A percentile compares a stretch with the other conserved stretches of the same genome.
Evolutionary conservation across 2,888 invertebrate genomes (phyloP).

Genomic region (Andricus curvator): DNA sequence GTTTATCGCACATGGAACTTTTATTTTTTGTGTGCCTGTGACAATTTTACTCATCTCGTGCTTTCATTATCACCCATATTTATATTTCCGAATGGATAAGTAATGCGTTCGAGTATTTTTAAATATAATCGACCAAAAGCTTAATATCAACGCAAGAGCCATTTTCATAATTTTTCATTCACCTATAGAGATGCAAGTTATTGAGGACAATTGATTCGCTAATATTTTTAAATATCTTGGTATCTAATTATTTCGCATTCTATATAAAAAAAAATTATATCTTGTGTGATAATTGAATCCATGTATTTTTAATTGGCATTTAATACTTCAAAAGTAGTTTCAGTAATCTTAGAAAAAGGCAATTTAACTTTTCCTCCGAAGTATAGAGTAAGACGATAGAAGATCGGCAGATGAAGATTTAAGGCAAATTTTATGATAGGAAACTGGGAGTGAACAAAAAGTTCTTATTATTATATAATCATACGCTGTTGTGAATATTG

Average conservation of each 20-base stretch:
- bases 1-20: no score
- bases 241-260: not conserved
- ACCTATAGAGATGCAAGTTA: no score
- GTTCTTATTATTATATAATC: not conserved
- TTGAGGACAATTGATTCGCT: no score
- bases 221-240: no score
- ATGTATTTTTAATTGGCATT: not conserved
- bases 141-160: no score
- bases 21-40: no score
- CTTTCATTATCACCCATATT: no score
- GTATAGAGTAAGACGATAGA: not conserved
- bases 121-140: no score
- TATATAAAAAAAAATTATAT: not conserved
- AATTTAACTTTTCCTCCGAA: slow-evolving; percentile 9
- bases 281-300: not conserved
- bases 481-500: not conserved
- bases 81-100: no score
- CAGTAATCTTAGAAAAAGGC: slow-evolving; percentile 7
- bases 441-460: slow-evolving; percentile 4
- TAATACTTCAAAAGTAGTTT: not conserved
- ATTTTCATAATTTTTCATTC: no score
- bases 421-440: slow-evolving; percentile 8
- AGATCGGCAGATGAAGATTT: slow-evolving; percentile 1
- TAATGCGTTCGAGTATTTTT: no score
- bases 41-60: no score